phyloP scores from a whole-genome alignment of 2,113 vertebrate species.

The Platysternon megacephalum region DNA sequence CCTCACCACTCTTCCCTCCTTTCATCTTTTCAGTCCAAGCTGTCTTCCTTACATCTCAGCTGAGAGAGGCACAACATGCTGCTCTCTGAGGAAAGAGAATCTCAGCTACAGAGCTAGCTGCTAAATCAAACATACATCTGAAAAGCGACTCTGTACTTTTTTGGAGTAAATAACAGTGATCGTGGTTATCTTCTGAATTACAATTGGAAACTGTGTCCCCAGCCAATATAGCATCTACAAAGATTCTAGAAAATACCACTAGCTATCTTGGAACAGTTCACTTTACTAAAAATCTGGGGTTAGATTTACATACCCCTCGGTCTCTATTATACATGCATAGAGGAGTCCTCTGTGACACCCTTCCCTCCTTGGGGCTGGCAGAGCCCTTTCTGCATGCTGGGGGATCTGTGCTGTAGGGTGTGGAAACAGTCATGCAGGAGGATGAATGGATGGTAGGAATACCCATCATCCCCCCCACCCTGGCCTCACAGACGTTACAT shows the following conservation, averaged over 20 bases:
- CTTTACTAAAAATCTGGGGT: constrained; percentile 31
- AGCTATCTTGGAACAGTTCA: not conserved
- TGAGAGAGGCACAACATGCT: not conserved
- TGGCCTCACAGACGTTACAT: not conserved
- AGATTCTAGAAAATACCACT: not conserved
- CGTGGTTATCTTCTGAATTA: constrained; percentile 1
- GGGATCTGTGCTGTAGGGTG: not conserved
- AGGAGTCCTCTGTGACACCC: not conserved
- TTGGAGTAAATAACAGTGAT: not conserved
- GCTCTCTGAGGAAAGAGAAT: not conserved
- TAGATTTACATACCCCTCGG: not conserved
- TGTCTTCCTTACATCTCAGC: constrained; percentile 20
- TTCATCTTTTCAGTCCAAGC: constrained; percentile 20
- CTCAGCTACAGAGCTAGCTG: not conserved
- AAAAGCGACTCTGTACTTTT: not conserved
- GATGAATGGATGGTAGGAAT: not conserved
- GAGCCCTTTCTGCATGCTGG: not conserved
- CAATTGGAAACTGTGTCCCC: not conserved
- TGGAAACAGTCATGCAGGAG: not conserved
- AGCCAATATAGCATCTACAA: not conserved
- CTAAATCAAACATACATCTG: constrained; percentile 3
- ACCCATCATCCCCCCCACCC: not conserved
- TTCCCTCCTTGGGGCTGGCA: not conserved
- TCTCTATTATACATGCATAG: not conserved
- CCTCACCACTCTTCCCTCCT: not conserved